Percentiles rank a stretch among this genome's conserved stretches.
Evolutionary conservation across 2,113 vertebrate species (phyloP).

Genomic region (Hydropotes inermis): DNA sequence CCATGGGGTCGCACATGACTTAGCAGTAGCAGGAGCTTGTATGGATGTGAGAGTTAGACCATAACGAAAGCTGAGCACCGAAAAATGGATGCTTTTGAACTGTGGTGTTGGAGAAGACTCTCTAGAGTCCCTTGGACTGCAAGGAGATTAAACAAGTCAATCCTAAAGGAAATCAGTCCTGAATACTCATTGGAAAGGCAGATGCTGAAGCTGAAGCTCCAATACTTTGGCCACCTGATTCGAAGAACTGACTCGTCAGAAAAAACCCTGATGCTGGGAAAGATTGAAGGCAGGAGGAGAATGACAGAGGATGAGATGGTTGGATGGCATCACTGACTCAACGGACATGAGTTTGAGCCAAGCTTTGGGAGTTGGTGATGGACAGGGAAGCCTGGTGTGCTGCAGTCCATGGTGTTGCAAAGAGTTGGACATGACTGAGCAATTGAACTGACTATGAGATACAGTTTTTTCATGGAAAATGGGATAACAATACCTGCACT

Average conservation of each 20-base stretch:
- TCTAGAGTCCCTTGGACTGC: not conserved
- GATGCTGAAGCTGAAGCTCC: not conserved
- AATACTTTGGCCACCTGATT: not conserved
- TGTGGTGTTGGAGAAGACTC: not conserved
- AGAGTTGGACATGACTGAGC: not conserved
- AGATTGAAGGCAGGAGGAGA: not conserved
- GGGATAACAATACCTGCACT: not conserved
- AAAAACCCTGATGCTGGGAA: not conserved
- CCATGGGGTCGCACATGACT: not conserved
- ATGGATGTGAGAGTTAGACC: not conserved
- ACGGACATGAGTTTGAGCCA: not conserved
- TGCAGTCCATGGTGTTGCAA: not conserved
- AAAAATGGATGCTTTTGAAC: not conserved
- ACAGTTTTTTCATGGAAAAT: not conserved
- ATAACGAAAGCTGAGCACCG: not conserved
- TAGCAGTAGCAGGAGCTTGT: not conserved
- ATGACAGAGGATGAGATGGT: not conserved
- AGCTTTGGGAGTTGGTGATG: not conserved
- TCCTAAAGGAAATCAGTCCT: not conserved
- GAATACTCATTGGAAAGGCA: not conserved
- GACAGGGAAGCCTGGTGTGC: not conserved
- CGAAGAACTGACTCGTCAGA: not conserved
- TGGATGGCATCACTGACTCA: not conserved
- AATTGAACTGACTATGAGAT: not conserved
- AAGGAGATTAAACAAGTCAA: not conserved